phyloP scores from a whole-genome alignment of 2,888 invertebrate genomes.

The Scotopteryx bipunctaria region DNA sequence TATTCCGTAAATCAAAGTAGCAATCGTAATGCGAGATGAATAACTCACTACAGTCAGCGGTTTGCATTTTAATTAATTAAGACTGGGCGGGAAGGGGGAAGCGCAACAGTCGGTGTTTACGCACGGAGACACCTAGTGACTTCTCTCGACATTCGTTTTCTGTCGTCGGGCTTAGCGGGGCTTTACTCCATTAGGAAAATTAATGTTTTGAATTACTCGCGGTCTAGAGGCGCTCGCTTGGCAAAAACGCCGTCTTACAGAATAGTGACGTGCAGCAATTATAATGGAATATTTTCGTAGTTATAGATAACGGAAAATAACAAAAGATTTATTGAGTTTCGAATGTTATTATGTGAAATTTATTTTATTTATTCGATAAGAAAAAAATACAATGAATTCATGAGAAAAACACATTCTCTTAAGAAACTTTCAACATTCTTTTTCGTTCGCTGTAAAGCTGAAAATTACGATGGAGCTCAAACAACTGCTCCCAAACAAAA shows the following conservation, averaged over 20 bases:
- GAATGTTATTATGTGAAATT: too few relatives aligned
- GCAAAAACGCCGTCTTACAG: conserved; percentile 35
- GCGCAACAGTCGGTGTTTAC: conserved; percentile 72
- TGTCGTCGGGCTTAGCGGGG: conserved; percentile 68
- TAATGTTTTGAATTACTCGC: conserved; percentile 80
- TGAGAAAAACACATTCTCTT: neutral
- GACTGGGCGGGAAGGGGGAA: conserved; percentile 45
- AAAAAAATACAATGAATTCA: neutral
- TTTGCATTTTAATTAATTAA: conserved; percentile 81
- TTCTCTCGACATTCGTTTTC: conserved; percentile 56
- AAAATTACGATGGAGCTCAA: conserved; percentile 4
- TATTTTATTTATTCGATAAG: too few relatives aligned
- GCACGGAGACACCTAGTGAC: conserved; percentile 69
- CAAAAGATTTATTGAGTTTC: too few relatives aligned
- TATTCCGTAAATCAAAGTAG: conserved; percentile 50
- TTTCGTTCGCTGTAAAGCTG: conserved; percentile 3
- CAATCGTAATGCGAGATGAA: conserved; percentile 57
- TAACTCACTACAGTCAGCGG: conserved; percentile 65
- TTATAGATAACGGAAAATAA: too few relatives aligned
- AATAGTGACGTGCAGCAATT: conserved; percentile 36
- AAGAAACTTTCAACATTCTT: neutral
- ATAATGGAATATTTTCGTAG: conserved; percentile 20
- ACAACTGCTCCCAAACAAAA: conserved; percentile 16
- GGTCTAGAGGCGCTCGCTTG: conserved; percentile 37
- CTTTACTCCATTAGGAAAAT: conserved; percentile 83